phyloP scores from a whole-genome alignment of 35 echinoderm and acorn worm genomes.

The Diadema setosum region DNA sequence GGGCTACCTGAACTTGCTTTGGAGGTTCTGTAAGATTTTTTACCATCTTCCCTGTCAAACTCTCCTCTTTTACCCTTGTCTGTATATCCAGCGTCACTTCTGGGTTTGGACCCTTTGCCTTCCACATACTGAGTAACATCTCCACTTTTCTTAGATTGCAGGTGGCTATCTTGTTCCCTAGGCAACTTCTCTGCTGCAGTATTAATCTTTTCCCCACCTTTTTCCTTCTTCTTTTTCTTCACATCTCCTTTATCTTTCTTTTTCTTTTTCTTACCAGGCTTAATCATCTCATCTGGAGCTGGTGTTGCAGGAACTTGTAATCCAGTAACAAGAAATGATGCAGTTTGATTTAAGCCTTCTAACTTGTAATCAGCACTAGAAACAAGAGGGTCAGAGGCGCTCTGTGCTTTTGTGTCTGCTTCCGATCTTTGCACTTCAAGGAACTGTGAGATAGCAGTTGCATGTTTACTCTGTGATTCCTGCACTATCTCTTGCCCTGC shows the following conservation, averaged over 20 bases:
- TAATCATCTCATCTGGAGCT: not conserved
- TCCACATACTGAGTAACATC: too few species aligned
- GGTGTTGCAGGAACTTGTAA: not conserved
- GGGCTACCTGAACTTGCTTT: not conserved
- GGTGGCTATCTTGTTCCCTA: too few species aligned
- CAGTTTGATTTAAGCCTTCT: conserved; percentile 14
- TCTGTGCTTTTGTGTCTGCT: not conserved
- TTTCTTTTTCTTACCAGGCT: not conserved
- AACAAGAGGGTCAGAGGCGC: not conserved
- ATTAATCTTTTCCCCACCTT: not conserved
- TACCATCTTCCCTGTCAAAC: not conserved
- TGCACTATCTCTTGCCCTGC: not conserved
- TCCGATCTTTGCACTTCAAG: not conserved
- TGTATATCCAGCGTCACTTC: not conserved
- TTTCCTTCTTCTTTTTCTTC: not conserved
- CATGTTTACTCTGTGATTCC: not conserved
- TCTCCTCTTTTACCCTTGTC: not conserved
- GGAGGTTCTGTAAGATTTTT: not conserved
- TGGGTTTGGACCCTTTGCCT: too few species aligned
- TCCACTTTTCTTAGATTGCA: too few species aligned
- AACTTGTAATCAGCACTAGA: not conserved
- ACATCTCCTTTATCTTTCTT: not conserved
- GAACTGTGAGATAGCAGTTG: not conserved
- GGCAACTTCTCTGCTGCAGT: too few species aligned
- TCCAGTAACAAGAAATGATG: conserved; percentile 18